A percentile compares a stretch with the other conserved stretches of the same genome.
Evolutionary conservation across 2,888 invertebrate genomes (phyloP).

Genomic region (Onthophagus sagittarius): DNA sequence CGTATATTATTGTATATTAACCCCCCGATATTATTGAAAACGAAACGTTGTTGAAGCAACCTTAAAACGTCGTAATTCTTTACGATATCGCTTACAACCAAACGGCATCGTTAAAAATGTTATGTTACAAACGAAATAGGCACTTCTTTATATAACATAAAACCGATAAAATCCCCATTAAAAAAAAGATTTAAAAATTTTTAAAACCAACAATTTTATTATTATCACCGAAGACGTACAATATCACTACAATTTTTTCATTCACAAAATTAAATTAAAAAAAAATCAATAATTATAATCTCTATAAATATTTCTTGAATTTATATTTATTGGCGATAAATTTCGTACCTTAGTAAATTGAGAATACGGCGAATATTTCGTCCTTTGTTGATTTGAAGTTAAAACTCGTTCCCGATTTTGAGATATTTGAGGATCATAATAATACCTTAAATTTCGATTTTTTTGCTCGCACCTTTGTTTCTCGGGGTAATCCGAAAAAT

Average conservation of each 20-base stretch:
- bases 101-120: background rate
- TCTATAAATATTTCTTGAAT: too few relatives aligned
- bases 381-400: too few relatives aligned
- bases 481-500: too few relatives aligned
- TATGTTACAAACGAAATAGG: background rate
- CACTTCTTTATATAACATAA: background rate
- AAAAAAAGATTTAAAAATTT: background rate
- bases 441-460: background rate
- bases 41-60: background rate
- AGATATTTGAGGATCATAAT: background rate
- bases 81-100: background rate
- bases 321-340: background rate
- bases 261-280: too few relatives aligned
- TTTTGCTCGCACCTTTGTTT: too few relatives aligned
- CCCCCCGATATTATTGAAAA: background rate
- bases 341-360: background rate
- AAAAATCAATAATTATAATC: too few relatives aligned
- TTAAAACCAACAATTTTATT: background rate
- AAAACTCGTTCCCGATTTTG: too few relatives aligned
- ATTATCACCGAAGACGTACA: background rate
- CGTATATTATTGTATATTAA: constrained; percentile 21
- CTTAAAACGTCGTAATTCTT: background rate
- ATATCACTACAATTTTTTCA: too few relatives aligned
- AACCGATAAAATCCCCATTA: background rate
- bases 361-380: background rate